Evolutionary conservation across 1,140 invertebrate species (phyloP).

Genomic region (Myzus persicae): DNA sequence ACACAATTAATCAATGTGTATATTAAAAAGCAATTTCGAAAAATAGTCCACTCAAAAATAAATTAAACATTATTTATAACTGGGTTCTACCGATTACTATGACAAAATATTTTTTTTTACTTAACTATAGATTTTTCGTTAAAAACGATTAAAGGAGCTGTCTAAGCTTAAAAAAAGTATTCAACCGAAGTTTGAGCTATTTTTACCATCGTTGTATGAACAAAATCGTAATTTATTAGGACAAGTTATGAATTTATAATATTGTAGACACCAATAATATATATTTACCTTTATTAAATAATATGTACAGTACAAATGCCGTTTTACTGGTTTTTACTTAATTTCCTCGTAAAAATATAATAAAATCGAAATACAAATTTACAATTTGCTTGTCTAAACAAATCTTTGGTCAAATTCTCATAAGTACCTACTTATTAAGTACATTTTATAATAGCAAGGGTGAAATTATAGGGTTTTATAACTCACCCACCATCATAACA

Average conservation of each 20-base stretch:
- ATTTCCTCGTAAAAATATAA: background rate
- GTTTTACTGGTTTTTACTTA: background rate
- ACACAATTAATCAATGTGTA: background rate
- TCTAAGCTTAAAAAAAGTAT: background rate
- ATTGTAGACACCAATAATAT: background rate
- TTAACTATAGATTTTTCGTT: background rate
- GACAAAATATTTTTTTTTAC: too few species aligned
- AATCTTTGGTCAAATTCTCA: background rate
- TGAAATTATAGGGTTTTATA: background rate
- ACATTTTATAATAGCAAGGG: background rate
- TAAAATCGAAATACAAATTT: background rate
- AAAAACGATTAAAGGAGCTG: background rate
- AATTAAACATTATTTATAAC: background rate
- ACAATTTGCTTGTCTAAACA: background rate
- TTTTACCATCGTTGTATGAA: background rate
- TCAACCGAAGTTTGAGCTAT: background rate
- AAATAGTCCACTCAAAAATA: background rate
- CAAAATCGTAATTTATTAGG: background rate
- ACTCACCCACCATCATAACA: background rate
- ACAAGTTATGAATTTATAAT: background rate
- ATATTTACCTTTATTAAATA: too few species aligned
- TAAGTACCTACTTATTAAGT: background rate
- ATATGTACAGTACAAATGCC: background rate
- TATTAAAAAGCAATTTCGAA: too few species aligned
- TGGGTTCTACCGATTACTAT: too few species aligned